Evolutionary conservation across 2,797 vertebrate species (phyloP), one percentile per base, ranked within the genome.

Genomic region (Craterocephalus amniculus): DNA sequence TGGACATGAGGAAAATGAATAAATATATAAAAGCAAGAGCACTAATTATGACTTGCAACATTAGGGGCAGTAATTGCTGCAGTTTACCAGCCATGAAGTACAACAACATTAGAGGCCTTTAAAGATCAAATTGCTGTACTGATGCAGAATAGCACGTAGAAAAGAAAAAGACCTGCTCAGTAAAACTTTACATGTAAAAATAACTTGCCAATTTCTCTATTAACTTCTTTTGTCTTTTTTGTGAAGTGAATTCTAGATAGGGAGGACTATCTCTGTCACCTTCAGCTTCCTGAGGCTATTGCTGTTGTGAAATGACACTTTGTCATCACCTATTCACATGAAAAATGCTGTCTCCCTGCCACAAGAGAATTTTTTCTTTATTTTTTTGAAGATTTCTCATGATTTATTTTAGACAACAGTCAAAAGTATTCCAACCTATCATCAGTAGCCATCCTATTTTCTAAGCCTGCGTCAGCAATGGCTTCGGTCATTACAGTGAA

Each of bases 21-120:
- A 24, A 32, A 64, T 31, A 31, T 32, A 13, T 32, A 66, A 43
- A 64, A 24, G 20, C 49, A n/a, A 60, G 12, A 55, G 38, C 0
- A 20, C 58, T 75, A 81, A 83, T 83, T 81, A 80, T 80, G 58
- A 79, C 58, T 78, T 67, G 58, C 32, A 59, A 64, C 51, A 76
- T 79, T 58, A 55, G 58, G 20, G 57, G 51, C 51, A 45, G 51
- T 31, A 62, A 54, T 54, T 73, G 43, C 57, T 59, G 54, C 3
- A 1, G 52, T 82, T 82, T 78, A 74, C 71, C 68, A 79, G 54
- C 59, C 35, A 59, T 73, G 56, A 75, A 48, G 70, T 59, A 54
- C 52, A 4, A 16, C 24, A 34, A 55, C 40, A 74, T 81, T 56
- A 78, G 76, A 54, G 49, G 58, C 16, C 78, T 76, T 72, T 61